Conservation (phyloP, 1,140 invertebrate genomes). For the Aplysia californica region DNA sequence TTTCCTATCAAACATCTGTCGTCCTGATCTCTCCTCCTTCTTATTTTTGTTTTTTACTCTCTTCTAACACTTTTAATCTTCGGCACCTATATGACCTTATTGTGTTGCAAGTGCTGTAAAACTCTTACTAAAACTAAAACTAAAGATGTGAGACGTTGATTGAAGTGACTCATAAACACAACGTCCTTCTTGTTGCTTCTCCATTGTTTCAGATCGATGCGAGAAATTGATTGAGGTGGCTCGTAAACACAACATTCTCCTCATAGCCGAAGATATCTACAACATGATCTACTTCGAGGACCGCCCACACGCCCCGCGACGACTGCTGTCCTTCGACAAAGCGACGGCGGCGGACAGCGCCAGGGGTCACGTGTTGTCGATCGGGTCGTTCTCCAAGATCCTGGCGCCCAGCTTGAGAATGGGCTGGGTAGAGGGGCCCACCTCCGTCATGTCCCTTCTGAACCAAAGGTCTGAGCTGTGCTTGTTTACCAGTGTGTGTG, state of each 20-base stretch:
- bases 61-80: too few species aligned
- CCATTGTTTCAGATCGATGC: conserved; percentile 67
- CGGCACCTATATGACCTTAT: too few species aligned
- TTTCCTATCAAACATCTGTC: too few species aligned
- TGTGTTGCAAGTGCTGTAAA: too few species aligned
- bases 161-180: too few species aligned
- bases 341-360: conserved; percentile 45
- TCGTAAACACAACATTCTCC: conserved; percentile 71
- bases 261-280: conserved; percentile 78
- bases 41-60: too few species aligned
- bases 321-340: conserved; percentile 73
- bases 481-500: neutral
- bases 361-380: conserved; percentile 75
- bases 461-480: conserved; percentile 54
- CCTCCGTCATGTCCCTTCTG: conserved; percentile 67
- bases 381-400: conserved; percentile 78
- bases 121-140: too few species aligned
- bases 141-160: too few species aligned
- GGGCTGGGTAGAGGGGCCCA: conserved; percentile 76
- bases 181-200: too few species aligned
- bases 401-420: conserved; percentile 75
- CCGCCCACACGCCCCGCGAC: conserved; percentile 64
- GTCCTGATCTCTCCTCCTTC: too few species aligned
- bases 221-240: conserved; percentile 71
- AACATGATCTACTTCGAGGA: conserved; percentile 74